Percentiles rank a stretch among this genome's conserved stretches.
Conservation (phyloP, 2,888 invertebrate genomes). For the Lithophane ornitopus region DNA sequence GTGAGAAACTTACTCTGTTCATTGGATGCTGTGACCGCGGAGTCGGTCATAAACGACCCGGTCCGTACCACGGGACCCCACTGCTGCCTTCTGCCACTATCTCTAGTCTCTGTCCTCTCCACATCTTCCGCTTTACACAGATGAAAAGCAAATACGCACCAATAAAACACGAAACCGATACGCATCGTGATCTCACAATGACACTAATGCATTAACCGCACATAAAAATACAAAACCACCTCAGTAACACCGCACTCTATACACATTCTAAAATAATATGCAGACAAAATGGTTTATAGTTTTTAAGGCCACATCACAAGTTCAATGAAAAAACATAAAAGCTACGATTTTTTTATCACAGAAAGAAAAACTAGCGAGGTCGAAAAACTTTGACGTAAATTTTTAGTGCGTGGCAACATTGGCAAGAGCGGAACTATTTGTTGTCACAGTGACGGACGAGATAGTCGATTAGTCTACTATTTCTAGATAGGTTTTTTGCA, state of each 20-base stretch:
- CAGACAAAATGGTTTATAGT: constrained; percentile 73
- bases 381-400: constrained; percentile 76
- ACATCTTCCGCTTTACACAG: constrained; percentile 87
- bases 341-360: constrained; percentile 83
- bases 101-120: constrained; percentile 86
- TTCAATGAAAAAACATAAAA: constrained; percentile 81
- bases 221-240: constrained; percentile 80
- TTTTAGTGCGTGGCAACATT: constrained; percentile 64
- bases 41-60: constrained; percentile 82
- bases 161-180: constrained; percentile 89
- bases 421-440: constrained; percentile 19
- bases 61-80: constrained; percentile 85
- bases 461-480: constrained; percentile 58
- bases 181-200: constrained; percentile 89
- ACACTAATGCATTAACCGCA: constrained; percentile 84
- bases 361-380: constrained; percentile 78
- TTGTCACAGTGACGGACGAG: constrained; percentile 62
- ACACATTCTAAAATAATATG: constrained; percentile 85
- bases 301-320: constrained; percentile 85
- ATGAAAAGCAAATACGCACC: constrained; percentile 89
- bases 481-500: background rate
- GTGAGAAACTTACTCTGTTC: constrained; percentile 85
- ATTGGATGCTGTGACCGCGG: constrained; percentile 81
- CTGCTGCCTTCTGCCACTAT: constrained; percentile 83
- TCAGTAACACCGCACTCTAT: constrained; percentile 80